A percentile compares a stretch with the other conserved stretches of the same genome.
Conservation (phyloP, 2,888 invertebrate species). For the Harpalus rufipes region DNA sequence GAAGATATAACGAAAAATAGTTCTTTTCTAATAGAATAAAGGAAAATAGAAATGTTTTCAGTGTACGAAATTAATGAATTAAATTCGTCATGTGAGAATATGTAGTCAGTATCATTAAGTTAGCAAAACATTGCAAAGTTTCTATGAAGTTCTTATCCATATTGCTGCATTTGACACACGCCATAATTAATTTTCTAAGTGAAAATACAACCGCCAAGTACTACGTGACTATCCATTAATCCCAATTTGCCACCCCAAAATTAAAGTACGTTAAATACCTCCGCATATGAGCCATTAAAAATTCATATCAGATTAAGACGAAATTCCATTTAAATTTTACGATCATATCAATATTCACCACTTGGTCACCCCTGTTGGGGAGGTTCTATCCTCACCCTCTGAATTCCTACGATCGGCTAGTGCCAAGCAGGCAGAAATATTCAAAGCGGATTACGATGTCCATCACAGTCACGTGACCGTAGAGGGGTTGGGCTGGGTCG, state of each 20-base stretch:
- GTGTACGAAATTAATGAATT: background rate
- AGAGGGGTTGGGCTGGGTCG: background rate
- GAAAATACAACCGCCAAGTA: background rate
- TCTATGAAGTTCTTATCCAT: background rate
- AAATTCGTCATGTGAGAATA: background rate
- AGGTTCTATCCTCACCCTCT: background rate
- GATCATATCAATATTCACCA: slow-evolving; percentile 65
- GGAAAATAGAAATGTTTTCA: background rate
- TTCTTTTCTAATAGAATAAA: too few species aligned
- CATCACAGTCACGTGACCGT: slow-evolving; percentile 49
- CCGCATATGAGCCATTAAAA: slow-evolving; percentile 60
- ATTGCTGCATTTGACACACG: background rate
- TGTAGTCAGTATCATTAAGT: background rate
- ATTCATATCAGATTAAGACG: slow-evolving; percentile 61
- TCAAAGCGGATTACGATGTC: slow-evolving; percentile 65
- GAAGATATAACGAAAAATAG: too few species aligned
- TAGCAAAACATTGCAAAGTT: background rate
- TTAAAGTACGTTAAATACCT: slow-evolving; percentile 36
- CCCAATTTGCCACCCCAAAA: background rate
- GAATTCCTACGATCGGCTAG: slow-evolving; percentile 23
- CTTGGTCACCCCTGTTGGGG: slow-evolving; percentile 50
- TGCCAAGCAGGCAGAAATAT: slow-evolving; percentile 52
- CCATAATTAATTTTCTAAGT: slow-evolving; percentile 10
- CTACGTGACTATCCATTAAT: slow-evolving; percentile 9
- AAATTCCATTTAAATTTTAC: slow-evolving; percentile 65